A percentile compares a stretch with the other conserved stretches of the same genome.
These are phyloP conservation scores for Triplophysa rosa DNA, from an alignment of 2,113 vertebrate genomes.

Conservation along the genomic window DNA sequence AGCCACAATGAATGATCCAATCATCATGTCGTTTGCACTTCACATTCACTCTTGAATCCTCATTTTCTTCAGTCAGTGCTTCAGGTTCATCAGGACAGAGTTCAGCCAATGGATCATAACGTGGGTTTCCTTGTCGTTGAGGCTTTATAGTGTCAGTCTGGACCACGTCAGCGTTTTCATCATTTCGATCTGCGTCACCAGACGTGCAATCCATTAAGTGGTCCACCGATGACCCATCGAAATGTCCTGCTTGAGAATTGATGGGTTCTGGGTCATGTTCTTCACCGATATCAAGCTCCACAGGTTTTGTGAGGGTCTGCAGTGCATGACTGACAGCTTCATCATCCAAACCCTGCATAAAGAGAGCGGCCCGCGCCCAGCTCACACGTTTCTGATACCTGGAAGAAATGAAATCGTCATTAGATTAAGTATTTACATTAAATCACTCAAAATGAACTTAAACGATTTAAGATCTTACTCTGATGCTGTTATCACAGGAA, in stretches of 20 bases:
- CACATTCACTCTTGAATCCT: background rate
- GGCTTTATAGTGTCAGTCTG: conserved; percentile 6
- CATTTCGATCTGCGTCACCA: background rate
- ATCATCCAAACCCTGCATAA: conserved; percentile 77
- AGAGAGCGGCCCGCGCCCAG: conserved; percentile 75
- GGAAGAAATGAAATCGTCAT: background rate
- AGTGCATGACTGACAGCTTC: conserved; percentile 64
- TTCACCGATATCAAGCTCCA: conserved; percentile 46
- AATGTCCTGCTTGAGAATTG: background rate
- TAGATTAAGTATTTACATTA: background rate
- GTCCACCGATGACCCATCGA: background rate
- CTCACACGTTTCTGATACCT: conserved; percentile 80
- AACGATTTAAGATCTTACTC: conserved; percentile 74
- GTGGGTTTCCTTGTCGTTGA: conserved; percentile 53
- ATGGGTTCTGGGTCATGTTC: background rate
- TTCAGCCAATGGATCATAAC: conserved; percentile 27
- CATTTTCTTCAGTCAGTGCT: background rate
- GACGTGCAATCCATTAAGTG: background rate
- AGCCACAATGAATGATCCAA: conserved; percentile 36
- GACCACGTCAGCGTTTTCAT: background rate
- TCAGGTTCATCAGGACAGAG: conserved; percentile 30
- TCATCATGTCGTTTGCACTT: conserved; percentile 49
- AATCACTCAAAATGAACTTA: background rate
- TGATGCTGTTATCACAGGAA: conserved; percentile 81
- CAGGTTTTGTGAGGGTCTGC: conserved; percentile 65